Conservation (phyloP, 2,113 vertebrate species). For the Okapia johnstoni region DNA sequence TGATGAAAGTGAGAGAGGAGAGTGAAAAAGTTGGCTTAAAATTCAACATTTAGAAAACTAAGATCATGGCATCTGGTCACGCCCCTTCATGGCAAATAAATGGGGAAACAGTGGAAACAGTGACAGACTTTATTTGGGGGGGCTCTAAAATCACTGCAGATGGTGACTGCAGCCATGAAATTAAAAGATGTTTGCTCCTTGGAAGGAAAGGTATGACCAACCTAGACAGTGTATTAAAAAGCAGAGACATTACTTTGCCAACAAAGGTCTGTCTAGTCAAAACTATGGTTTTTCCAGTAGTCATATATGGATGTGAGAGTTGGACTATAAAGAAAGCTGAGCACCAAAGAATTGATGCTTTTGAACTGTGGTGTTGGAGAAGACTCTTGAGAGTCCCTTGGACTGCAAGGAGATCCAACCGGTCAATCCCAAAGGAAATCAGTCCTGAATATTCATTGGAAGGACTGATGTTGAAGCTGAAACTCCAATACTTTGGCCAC, state of each 20-base stretch:
- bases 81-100: background rate
- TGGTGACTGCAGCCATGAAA: background rate
- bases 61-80: background rate
- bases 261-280: background rate
- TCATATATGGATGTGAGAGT: background rate
- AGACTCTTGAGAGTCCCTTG: background rate
- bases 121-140: accelerated
- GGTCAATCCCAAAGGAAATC: background rate
- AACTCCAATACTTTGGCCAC: background rate
- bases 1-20: background rate
- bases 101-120: background rate
- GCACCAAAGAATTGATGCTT: background rate
- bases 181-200: background rate
- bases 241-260: background rate
- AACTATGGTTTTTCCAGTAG: background rate
- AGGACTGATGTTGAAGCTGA: background rate
- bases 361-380: background rate
- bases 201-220: background rate
- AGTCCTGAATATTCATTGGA: background rate
- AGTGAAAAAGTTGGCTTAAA: background rate
- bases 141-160: background rate
- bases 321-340: background rate
- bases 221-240: background rate
- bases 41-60: background rate
- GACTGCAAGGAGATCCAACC: background rate